Evolutionary conservation across 2,888 invertebrate genomes (phyloP).

Genomic region (Acanthopleura granulata): DNA sequence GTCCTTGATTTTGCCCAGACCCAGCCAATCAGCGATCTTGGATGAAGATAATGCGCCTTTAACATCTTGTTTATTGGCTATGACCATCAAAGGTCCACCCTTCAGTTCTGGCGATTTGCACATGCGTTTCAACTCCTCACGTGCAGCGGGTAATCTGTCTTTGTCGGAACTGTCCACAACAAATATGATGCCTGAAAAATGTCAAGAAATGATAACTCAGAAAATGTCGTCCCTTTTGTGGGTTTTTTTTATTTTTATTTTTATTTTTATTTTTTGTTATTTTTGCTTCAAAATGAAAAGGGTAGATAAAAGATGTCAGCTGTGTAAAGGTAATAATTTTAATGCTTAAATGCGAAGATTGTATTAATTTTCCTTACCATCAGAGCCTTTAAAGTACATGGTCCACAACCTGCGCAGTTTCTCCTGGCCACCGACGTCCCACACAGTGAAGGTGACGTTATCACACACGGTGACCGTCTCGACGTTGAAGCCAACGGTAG

Average conservation of each 20-base stretch:
- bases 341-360: too few relatives aligned
- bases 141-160: constrained; percentile 6
- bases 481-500: constrained; percentile 52
- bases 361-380: background rate
- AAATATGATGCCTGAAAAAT: constrained; percentile 1
- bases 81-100: background rate
- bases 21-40: constrained; percentile 1
- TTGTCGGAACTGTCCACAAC: constrained; percentile 9
- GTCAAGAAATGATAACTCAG: too few relatives aligned
- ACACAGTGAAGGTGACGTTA: constrained; percentile 14
- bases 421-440: constrained; percentile 58
- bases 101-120: background rate
- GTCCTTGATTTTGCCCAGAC: constrained; percentile 10
- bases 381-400: constrained; percentile 15
- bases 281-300: too few relatives aligned
- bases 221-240: too few relatives aligned
- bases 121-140: constrained; percentile 8
- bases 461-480: constrained; percentile 14
- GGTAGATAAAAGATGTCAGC: too few relatives aligned
- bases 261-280: too few relatives aligned
- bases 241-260: too few relatives aligned
- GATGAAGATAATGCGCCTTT: constrained; percentile 9
- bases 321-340: too few relatives aligned
- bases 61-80: constrained; percentile 8
- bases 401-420: constrained; percentile 38